Evolutionary conservation across 2,113 vertebrate species (phyloP), one percentile per base, ranked within the genome.

Genomic region (Scatophagus argus): DNA sequence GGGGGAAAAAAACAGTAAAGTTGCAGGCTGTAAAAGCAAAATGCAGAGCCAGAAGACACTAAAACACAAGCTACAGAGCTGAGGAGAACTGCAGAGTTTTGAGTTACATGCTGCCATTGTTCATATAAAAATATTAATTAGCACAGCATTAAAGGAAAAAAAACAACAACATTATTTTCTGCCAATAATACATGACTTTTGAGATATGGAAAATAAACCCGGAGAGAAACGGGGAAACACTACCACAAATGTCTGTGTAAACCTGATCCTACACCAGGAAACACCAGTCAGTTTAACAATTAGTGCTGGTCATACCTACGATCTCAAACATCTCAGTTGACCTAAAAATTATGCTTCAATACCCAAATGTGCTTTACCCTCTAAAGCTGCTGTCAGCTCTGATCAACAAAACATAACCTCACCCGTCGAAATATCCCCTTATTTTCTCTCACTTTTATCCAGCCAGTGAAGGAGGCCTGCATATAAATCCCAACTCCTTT

Each of bases 341-440:
- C 69, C 81, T 56, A 55, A 23, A 74, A 74, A 84, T 71, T 51
- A 29, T 8, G 34, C 67, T 79, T 63, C 32, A 63, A 73, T 75
- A 32, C 49, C 67, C 31, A 52, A 60, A 72, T 64, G 51, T 77
- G 49, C 47, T 78, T 56, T 52, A 47, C 38, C 36, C 23, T 64
- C 25, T 59, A 55, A 79, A 55, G 29, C 51, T 25, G 13, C 74
- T 64, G 56, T 69, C 44, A 70, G 63, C 62, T 74, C 23, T 49
- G 43, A 84, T 81, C 32, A 67, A 25, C 27, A 47, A 59, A 62
- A 59, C 9, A 25, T 21, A 43, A 19, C 52, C 32, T 72, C 66
- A 55, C 27, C 31, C 43, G 6, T 17, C 36, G 31, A 85, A 76
- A 59, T 41, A 82, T 54, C 64, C 31, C 25, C 27, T 79, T 36